A percentile compares a stretch with the other conserved stretches of the same genome.
These are phyloP conservation scores for Anastrepha obliqua DNA, from an alignment of 1,140 invertebrate genomes.

Conservation along the genomic window DNA sequence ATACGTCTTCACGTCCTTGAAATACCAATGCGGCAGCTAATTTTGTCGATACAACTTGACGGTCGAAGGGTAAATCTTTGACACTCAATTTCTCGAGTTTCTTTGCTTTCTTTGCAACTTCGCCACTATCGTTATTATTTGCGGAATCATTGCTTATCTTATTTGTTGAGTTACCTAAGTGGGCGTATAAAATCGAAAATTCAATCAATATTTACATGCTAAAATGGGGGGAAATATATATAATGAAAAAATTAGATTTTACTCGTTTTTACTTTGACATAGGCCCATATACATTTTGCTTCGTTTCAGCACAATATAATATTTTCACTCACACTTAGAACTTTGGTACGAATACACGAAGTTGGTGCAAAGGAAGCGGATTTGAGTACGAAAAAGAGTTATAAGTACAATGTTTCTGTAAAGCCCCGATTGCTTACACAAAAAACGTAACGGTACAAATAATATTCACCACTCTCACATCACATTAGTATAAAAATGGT, in stretches of 20 bases:
- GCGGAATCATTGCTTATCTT: neutral
- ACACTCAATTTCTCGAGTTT: neutral
- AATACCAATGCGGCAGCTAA: conserved; percentile 84
- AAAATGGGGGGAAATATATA: neutral
- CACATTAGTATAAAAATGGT: neutral
- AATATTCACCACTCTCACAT: neutral
- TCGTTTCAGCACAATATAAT: neutral
- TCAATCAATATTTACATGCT: conserved; percentile 2
- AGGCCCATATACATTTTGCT: conserved; percentile 17
- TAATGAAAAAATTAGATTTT: conserved; percentile 30
- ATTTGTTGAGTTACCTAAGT: conserved; percentile 32
- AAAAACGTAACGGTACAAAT: neutral
- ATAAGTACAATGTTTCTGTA: neutral
- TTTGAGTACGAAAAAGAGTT: neutral
- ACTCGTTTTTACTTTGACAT: conserved; percentile 17
- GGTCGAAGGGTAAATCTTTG: conserved; percentile 65
- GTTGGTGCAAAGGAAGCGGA: neutral
- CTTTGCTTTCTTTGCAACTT: conserved; percentile 7
- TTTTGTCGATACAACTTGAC: conserved; percentile 80
- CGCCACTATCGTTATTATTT: neutral
- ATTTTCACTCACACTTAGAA: conserved; percentile 44
- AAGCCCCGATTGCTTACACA: neutral
- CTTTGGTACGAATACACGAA: conserved; percentile 41
- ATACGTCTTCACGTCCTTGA: conserved; percentile 86
- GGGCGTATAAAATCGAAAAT: conserved; percentile 32